Conservation (phyloP, 2,888 invertebrate species). For the Orthosia gothica region DNA sequence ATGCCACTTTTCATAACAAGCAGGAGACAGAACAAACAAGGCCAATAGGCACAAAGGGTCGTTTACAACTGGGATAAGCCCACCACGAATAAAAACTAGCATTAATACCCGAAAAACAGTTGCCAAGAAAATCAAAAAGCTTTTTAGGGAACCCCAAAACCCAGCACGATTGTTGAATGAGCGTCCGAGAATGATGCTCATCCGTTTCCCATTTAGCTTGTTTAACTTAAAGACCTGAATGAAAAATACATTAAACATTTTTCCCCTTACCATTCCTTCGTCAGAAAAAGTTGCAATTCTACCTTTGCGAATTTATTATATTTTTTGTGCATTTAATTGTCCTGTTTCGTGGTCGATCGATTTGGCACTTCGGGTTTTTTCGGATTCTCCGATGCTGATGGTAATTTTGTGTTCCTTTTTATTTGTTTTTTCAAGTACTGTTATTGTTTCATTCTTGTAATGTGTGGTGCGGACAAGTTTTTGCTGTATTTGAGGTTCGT, state of each 20-base stretch:
- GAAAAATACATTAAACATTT: slow-evolving; percentile 77
- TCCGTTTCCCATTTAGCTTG: slow-evolving; percentile 65
- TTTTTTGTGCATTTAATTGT: slow-evolving; percentile 65
- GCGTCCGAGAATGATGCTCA: slow-evolving; percentile 64
- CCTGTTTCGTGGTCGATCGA: slow-evolving; percentile 56
- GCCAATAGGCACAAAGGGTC: no score
- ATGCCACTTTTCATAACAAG: no score
- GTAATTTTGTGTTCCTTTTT: slow-evolving; percentile 42
- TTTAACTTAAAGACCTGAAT: slow-evolving; percentile 71
- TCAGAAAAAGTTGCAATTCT: slow-evolving; percentile 48
- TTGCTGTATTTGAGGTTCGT: slow-evolving; percentile 19
- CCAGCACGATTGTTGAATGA: slow-evolving; percentile 59
- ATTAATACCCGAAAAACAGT: no score
- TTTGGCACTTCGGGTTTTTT: slow-evolving; percentile 58
- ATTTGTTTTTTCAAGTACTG: slow-evolving; percentile 50
- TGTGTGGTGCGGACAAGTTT: slow-evolving; percentile 11
- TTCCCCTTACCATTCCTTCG: slow-evolving; percentile 59
- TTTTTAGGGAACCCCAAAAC: slow-evolving; percentile 53
- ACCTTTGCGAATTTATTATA: slow-evolving; percentile 49
- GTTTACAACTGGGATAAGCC: no score
- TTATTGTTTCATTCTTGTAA: slow-evolving; percentile 63
- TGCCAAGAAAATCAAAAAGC: not conserved
- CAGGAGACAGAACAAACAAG: no score
- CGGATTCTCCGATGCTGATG: slow-evolving; percentile 45
- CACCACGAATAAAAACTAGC: no score